Evolutionary conservation across 2,888 invertebrate species (phyloP).

Genomic region (Meghimatium bilineatum): DNA sequence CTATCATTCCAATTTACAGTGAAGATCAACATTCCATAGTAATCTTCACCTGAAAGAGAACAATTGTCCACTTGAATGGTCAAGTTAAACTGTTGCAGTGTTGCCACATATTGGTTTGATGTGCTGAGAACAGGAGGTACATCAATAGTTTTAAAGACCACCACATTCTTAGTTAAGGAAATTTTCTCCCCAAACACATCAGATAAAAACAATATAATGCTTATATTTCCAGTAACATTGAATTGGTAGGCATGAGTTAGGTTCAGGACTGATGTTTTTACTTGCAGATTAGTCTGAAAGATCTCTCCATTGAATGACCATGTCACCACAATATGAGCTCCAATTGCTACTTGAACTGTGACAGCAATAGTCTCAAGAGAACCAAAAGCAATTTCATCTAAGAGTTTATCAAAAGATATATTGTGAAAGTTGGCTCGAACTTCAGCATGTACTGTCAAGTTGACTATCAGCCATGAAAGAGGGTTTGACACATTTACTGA

Average conservation of each 20-base stretch:
- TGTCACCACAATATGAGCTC: not conserved
- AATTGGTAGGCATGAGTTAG: conserved; percentile 47
- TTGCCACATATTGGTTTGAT: conserved; percentile 7
- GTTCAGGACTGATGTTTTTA: not conserved
- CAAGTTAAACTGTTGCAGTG: conserved; percentile 14
- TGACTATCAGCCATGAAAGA: conserved; percentile 42
- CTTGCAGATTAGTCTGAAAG: not conserved
- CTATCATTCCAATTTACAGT: conserved; percentile 19
- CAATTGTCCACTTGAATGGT: conserved; percentile 19
- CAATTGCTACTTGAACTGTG: not conserved
- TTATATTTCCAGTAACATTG: conserved; percentile 52
- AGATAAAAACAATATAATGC: conserved; percentile 51
- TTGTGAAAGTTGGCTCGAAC: conserved; percentile 33
- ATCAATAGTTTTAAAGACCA: conserved; percentile 56
- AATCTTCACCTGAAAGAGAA: not conserved
- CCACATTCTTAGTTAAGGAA: conserved; percentile 43
- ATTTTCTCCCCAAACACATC: conserved; percentile 50
- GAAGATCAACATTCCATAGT: conserved; percentile 44
- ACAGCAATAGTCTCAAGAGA: conserved; percentile 4
- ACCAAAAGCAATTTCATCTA: conserved; percentile 10
- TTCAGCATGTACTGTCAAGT: conserved; percentile 41
- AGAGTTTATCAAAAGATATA: not conserved
- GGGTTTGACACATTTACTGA: conserved; percentile 48
- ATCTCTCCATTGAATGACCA: conserved; percentile 38
- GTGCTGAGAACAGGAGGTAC: not conserved